Evolutionary conservation across 64 coral and sea anemone genomes (phyloP).

Genomic region (Pachyseris speciosa): DNA sequence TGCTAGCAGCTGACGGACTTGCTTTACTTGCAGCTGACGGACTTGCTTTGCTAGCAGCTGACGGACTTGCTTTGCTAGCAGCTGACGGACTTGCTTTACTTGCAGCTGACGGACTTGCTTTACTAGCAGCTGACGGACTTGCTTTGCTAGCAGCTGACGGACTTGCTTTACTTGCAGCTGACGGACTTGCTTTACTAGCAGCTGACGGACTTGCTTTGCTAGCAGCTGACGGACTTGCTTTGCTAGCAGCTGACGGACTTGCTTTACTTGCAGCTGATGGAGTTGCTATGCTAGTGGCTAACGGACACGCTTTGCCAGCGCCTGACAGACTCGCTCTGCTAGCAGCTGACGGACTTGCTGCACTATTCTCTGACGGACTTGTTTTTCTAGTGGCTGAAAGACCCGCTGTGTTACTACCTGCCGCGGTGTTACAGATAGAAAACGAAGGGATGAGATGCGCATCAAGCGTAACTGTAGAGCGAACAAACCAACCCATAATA

Average conservation of each 20-base stretch:
- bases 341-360: background rate
- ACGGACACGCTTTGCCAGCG: background rate
- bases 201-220: background rate
- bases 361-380: background rate
- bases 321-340: background rate
- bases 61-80: background rate
- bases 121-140: background rate
- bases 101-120: background rate
- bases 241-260: background rate
- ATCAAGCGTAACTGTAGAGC: conserved; percentile 21
- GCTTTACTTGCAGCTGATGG: background rate
- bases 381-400: background rate
- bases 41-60: conserved; percentile 9
- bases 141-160: background rate
- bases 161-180: background rate
- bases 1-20: background rate
- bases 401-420: background rate
- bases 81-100: conserved; percentile 3
- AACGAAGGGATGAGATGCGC: background rate
- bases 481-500: conserved; percentile 21
- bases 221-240: background rate
- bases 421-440: conserved; percentile 2
- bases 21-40: background rate
- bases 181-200: background rate
- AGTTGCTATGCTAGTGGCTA: background rate